Evolutionary conservation across 2,113 vertebrate genomes (phyloP), one percentile per base, ranked within the genome.

Genomic region (Eleginops maclovinus): DNA sequence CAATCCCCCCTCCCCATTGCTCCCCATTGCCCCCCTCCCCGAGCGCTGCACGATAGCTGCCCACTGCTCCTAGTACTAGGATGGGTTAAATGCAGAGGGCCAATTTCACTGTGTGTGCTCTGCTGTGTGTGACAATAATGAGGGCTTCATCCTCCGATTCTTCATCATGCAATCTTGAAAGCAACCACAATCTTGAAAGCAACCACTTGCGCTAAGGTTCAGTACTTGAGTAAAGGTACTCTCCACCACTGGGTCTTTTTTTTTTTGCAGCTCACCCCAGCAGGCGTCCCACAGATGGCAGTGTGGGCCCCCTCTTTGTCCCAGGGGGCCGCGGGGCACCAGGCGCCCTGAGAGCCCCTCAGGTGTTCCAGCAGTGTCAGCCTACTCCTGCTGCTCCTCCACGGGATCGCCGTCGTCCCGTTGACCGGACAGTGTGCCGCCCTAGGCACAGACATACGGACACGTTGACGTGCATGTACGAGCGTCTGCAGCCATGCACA

Each of bases 231-330:
- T 36, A 36, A 36, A 36, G 5, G 31, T 36, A 36, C 31, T 36
- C 31, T 36, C 31, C 31, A 8, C 31, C 31, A 9, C 31, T 13
- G 31, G 41, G 51, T 16, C 11, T 3, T 10, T n/a, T 3, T 5
- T 4, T n/a, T 47, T 36, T 8, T 36, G 31, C 10, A 12, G 36
- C 91, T 95, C 82, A 97, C 96, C 94, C 96, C 96, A 0, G 87
- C 76, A 13, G 93, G 93, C 62, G 93, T 93, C 12, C 81, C 90
- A 79, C 87, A 77, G 16, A 97, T 74, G 0, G 95, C 87, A 6
- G 89, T 72, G 1, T 89, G 89, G 21, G 93, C 94, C 50, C 28
- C 47, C 3, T 91, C 87, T 60, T 64, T 85, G 16, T 92, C 84
- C 84, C 89, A 94, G 0, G 84, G 70, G 0, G 67, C 79, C 16